phyloP scores from a whole-genome alignment of 2,797 vertebrate genomes.

The Hozukius guyotensis region DNA sequence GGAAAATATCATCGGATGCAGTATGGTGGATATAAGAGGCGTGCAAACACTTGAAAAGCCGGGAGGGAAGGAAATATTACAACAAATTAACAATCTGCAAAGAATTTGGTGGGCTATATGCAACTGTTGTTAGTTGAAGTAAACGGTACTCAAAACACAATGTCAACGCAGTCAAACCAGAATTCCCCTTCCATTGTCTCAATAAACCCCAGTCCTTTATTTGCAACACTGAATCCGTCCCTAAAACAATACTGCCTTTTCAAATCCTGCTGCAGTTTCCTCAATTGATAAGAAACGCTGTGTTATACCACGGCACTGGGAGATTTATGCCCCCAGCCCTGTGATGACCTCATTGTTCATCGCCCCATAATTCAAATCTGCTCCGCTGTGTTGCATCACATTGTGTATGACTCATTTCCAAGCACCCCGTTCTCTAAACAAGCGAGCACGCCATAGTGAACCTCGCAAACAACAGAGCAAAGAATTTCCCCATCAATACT shows the following conservation, averaged over 20 bases:
- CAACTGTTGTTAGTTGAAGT: constrained; percentile 6
- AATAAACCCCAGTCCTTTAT: constrained; percentile 9
- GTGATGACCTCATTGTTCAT: constrained; percentile 82
- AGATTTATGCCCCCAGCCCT: constrained; percentile 75
- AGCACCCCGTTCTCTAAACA: constrained; percentile 68
- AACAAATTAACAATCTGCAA: constrained; percentile 16
- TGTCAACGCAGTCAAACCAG: constrained; percentile 17
- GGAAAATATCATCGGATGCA: constrained; percentile 72
- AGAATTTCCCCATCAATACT: constrained; percentile 58
- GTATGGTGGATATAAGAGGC: constrained; percentile 38
- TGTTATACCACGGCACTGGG: constrained; percentile 54
- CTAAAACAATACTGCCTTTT: constrained; percentile 65
- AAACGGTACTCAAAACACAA: constrained; percentile 26
- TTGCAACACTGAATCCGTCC: constrained; percentile 28
- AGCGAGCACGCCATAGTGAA: constrained; percentile 40
- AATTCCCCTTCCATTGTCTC: constrained; percentile 67
- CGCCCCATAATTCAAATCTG: constrained; percentile 81
- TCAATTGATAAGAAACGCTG: constrained; percentile 73
- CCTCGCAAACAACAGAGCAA: constrained; percentile 40
- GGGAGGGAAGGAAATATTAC: background rate
- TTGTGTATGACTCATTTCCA: constrained; percentile 78
- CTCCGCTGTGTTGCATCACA: constrained; percentile 76
- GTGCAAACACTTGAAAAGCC: constrained; percentile 9
- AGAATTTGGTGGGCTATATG: background rate
- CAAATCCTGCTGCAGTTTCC: constrained; percentile 48